Evolutionary conservation across 2,797 vertebrate species (phyloP).

Genomic region (Botia almorhae): DNA sequence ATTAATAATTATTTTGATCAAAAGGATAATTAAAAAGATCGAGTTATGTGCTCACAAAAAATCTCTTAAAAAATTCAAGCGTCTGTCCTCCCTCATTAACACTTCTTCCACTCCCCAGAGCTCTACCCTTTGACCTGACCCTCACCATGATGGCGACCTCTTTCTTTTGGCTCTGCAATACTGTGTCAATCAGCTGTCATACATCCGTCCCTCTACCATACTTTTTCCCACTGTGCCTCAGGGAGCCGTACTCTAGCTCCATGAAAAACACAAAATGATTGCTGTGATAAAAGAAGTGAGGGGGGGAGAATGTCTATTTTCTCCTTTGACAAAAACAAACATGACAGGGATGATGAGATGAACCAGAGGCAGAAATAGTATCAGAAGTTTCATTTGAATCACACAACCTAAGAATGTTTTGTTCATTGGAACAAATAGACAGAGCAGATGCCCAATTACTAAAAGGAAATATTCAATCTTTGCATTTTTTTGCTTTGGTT

Average conservation of each 20-base stretch:
- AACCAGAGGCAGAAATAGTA: constrained; percentile 17
- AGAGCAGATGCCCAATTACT: neutral
- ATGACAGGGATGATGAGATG: constrained; percentile 23
- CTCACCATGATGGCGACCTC: constrained; percentile 62
- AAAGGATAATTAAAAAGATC: too few species aligned
- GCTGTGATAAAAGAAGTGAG: constrained; percentile 48
- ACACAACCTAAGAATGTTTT: neutral
- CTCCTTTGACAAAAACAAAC: constrained; percentile 27
- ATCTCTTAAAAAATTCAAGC: neutral
- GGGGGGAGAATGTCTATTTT: constrained; percentile 34
- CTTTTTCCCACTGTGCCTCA: constrained; percentile 63
- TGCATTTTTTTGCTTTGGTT: neutral
- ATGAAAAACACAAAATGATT: constrained; percentile 61
- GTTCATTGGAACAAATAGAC: neutral
- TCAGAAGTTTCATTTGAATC: neutral
- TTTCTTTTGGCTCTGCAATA: constrained; percentile 62
- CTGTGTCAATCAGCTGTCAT: constrained; percentile 75
- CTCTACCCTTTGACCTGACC: constrained; percentile 71
- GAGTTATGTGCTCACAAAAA: neutral
- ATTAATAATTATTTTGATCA: too few species aligned
- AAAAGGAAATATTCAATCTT: neutral
- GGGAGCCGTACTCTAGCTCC: constrained; percentile 36
- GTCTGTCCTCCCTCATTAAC: constrained; percentile 64
- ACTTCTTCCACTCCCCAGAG: constrained; percentile 60
- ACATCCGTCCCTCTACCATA: constrained; percentile 51